Evolutionary conservation across 2,113 vertebrate genomes (phyloP).

Genomic region (Pitta sordida): DNA sequence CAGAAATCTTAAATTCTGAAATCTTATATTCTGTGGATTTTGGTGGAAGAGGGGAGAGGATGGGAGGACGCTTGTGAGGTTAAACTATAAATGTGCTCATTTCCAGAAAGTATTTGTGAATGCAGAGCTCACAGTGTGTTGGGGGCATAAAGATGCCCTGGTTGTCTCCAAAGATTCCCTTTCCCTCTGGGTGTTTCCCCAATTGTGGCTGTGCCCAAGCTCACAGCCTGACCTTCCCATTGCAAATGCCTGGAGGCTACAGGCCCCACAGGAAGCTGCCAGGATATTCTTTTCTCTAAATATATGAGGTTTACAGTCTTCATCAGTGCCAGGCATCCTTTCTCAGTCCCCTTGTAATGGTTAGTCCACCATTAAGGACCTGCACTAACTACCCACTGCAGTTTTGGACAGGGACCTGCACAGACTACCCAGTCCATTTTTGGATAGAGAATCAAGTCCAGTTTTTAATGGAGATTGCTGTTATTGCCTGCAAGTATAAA

Average conservation of each 20-base stretch:
- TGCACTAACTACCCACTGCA: neutral
- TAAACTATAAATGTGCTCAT: neutral
- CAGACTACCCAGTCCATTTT: neutral
- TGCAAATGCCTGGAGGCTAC: neutral
- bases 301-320: neutral
- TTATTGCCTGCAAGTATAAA: neutral
- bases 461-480: neutral
- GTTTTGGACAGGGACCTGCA: neutral
- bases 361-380: neutral
- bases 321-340: neutral
- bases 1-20: neutral
- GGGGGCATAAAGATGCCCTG: neutral
- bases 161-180: neutral
- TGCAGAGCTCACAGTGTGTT: fast-evolving
- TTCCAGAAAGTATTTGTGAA: neutral
- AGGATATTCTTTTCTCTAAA: neutral
- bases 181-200: neutral
- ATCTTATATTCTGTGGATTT: neutral
- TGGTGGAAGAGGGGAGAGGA: fast-evolving
- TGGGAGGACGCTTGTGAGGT: neutral
- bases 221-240: neutral
- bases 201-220: neutral
- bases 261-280: neutral
- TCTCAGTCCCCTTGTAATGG: neutral
- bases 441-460: neutral